Conservation (phyloP, 2,888 invertebrate species). For the Nymphalis polychloros region DNA sequence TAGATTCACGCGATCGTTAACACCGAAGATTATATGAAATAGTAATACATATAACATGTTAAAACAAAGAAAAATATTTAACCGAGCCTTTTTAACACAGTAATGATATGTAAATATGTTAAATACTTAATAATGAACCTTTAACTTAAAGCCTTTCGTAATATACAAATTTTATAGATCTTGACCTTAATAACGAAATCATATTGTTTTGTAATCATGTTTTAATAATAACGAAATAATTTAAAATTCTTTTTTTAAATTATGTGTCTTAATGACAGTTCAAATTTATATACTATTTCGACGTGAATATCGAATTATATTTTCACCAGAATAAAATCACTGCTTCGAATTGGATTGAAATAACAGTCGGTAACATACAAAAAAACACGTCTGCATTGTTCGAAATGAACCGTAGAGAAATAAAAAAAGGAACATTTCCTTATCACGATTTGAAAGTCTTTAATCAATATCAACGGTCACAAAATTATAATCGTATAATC, state of each 20-base stretch:
- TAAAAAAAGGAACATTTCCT: constrained; percentile 11
- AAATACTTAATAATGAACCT: neutral
- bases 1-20: too few relatives aligned
- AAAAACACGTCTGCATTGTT: neutral
- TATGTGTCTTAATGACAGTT: neutral
- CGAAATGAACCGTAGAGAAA: constrained; percentile 14
- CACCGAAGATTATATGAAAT: too few relatives aligned
- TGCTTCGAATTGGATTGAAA: neutral
- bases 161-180: constrained; percentile 8
- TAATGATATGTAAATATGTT: neutral
- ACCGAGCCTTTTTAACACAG: neutral
- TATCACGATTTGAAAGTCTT: constrained; percentile 16
- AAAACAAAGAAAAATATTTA: neutral
- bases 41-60: too few relatives aligned
- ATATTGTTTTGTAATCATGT: neutral
- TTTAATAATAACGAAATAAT: constrained; percentile 5
- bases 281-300: neutral
- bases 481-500: constrained; percentile 29
- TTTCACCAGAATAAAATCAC: neutral
- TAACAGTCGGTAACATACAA: constrained; percentile 6
- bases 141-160: neutral
- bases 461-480: constrained; percentile 32
- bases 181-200: constrained; percentile 7
- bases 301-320: neutral
- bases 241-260: neutral